These are phyloP conservation scores for Acipenser ruthenus DNA, from an alignment of 2,797 vertebrate genomes.

Conservation along the genomic window DNA sequence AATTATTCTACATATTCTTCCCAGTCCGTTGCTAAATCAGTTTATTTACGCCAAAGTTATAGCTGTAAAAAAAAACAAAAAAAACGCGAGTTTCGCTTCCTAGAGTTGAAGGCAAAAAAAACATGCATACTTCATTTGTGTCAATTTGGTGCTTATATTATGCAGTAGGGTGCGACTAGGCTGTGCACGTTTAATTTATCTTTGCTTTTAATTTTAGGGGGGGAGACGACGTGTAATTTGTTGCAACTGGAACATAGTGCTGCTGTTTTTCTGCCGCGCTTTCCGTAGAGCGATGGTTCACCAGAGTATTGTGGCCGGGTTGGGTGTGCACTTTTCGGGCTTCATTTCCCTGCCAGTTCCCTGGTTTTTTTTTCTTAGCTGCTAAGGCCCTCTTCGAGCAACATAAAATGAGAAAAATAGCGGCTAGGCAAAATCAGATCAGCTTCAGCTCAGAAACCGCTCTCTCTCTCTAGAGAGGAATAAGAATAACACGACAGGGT, in stretches of 20 bases:
- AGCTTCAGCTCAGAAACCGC: slow-evolving; percentile 7
- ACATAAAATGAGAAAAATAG: slow-evolving; percentile 28
- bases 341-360: slow-evolving; percentile 35
- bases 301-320: slow-evolving; percentile 15
- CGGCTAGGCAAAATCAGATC: slow-evolving; percentile 3
- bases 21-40: too few relatives aligned
- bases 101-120: too few relatives aligned
- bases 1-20: neutral
- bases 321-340: slow-evolving; percentile 27
- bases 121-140: slow-evolving; percentile 2
- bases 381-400: slow-evolving; percentile 37
- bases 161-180: slow-evolving; percentile 20
- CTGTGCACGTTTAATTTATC: slow-evolving; percentile 9
- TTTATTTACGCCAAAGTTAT: too few relatives aligned
- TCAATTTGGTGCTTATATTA: slow-evolving; percentile 10
- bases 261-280: too few relatives aligned
- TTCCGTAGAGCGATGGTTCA: neutral
- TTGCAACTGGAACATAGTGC: too few relatives aligned
- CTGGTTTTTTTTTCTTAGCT: slow-evolving; percentile 34
- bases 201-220: neutral
- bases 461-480: neutral
- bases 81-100: slow-evolving; percentile 12
- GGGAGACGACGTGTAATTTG: too few relatives aligned
- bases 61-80: too few relatives aligned
- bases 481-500: neutral